A percentile compares a stretch with the other conserved stretches of the same genome.
These are phyloP conservation scores for Penelope pileata DNA, from an alignment of 2,113 vertebrate genomes.

Conservation along the genomic window DNA sequence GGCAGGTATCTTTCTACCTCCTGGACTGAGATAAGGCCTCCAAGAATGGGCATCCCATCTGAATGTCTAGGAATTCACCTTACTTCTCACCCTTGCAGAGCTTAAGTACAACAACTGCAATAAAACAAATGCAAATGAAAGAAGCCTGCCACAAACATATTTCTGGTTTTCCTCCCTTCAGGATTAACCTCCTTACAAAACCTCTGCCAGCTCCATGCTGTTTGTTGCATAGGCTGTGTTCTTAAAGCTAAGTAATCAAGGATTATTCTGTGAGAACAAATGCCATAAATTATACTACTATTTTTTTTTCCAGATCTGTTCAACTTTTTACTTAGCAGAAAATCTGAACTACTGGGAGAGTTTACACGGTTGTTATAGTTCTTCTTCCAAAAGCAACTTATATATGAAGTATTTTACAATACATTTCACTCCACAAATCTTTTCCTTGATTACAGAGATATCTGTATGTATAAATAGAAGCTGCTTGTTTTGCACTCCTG, in stretches of 20 bases:
- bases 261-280: constrained; percentile 26
- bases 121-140: neutral
- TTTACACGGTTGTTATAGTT: neutral
- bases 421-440: neutral
- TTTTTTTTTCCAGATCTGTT: neutral
- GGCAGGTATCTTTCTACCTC: neutral
- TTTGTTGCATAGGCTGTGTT: neutral
- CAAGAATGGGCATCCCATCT: neutral
- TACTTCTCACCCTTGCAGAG: neutral
- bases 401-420: neutral
- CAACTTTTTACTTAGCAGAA: constrained; percentile 14
- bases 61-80: neutral
- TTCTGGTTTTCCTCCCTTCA: neutral
- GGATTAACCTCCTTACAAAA: neutral
- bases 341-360: neutral
- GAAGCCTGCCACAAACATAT: neutral
- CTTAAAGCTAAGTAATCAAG: constrained; percentile 12
- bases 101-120: neutral
- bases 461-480: neutral
- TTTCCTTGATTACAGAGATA: neutral
- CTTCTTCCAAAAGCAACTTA: neutral
- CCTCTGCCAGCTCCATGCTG: neutral
- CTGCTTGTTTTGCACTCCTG: neutral
- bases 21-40: neutral
- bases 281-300: neutral